Conservation (phyloP, 53 echinoderm and acorn worm species). For the Echinometra lucunter region DNA sequence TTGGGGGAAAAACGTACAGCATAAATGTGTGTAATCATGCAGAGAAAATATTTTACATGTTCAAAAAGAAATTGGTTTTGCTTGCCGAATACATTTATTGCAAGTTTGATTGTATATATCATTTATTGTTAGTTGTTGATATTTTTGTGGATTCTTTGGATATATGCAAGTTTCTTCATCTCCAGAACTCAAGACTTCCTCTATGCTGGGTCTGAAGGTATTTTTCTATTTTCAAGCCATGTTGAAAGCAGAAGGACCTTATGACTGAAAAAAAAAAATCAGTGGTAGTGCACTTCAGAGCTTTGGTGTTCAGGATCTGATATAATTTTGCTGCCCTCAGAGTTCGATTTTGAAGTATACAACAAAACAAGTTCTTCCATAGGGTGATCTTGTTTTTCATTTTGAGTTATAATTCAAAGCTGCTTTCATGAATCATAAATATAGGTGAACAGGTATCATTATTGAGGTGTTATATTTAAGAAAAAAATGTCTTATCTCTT, state of each 20-base stretch:
- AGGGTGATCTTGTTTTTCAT: not conserved
- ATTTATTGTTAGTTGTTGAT: not conserved
- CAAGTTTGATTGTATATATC: not conserved
- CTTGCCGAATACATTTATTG: not conserved
- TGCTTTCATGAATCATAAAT: constrained; percentile 8
- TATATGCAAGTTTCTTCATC: not conserved
- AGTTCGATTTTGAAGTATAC: not conserved
- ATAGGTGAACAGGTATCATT: constrained; percentile 24
- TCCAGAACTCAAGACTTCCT: not conserved
- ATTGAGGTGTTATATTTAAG: constrained; percentile 61
- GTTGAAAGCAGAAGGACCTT: not conserved
- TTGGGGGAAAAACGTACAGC: too few relatives aligned
- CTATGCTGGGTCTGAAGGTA: not conserved
- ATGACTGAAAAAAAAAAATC: not conserved
- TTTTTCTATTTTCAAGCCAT: not conserved
- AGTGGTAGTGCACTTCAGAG: not conserved
- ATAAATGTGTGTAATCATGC: too few relatives aligned
- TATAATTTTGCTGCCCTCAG: not conserved
- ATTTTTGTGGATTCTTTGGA: not conserved
- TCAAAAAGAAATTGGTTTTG: not conserved
- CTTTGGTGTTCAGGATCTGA: not conserved
- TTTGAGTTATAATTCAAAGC: not conserved
- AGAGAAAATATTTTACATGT: not conserved
- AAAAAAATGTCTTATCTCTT: constrained; percentile 36
- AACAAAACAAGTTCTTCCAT: constrained; percentile 6